A percentile compares a stretch with the other conserved stretches of the same genome.
Evolutionary conservation across 1,140 invertebrate genomes (phyloP).

Genomic region (Nasonia longicornis): DNA sequence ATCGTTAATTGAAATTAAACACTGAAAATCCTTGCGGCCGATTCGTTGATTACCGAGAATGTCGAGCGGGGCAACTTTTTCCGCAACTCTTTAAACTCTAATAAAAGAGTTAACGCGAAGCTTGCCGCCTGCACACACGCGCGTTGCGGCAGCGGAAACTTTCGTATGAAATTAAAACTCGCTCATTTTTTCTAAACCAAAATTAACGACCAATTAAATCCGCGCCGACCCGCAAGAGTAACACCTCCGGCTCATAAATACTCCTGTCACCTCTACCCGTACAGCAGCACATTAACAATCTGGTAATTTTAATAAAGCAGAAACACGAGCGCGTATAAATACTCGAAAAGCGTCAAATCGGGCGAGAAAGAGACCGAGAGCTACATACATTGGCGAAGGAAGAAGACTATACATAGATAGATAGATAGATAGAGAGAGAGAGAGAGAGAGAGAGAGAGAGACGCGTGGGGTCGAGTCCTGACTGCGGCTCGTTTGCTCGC

Average conservation of each 20-base stretch:
- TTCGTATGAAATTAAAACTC: background rate
- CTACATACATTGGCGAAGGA: no score
- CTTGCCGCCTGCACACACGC: no score
- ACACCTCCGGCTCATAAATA: background rate
- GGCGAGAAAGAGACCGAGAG: background rate
- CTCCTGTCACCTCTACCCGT: no score
- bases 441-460: background rate
- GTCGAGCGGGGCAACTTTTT: background rate
- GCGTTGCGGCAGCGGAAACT: background rate
- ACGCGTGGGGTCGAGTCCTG: background rate
- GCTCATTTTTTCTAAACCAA: background rate
- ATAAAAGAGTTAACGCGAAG: background rate
- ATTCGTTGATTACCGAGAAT: no score
- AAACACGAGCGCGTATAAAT: no score
- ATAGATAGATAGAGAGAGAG: no score
- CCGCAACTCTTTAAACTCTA: no score
- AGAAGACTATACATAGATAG: background rate
- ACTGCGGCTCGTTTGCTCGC: conserved; percentile 12
- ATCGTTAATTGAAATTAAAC: background rate
- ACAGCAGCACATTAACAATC: no score
- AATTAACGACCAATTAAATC: background rate
- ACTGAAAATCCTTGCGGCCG: no score
- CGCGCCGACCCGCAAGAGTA: no score
- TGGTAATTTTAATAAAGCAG: background rate
- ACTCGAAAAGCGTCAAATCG: background rate